Base-by-base conservation (phyloP, 2,888 invertebrate genomes). In the Tupiocoris notatus region DNA sequence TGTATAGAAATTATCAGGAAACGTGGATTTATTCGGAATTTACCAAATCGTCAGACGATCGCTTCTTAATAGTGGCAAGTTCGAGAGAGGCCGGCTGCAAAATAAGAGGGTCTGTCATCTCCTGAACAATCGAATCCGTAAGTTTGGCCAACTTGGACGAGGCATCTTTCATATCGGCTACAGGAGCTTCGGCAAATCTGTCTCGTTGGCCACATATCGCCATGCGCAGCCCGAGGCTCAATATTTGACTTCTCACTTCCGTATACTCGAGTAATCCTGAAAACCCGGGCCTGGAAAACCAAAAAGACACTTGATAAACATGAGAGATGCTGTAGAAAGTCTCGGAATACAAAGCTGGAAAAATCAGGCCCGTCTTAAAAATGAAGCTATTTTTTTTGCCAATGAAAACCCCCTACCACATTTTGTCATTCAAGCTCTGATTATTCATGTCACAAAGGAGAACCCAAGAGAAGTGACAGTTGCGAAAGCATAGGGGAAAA, bases 81-180 rank as follows among this genome's bases (percentile, higher is more conserved):
- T 94, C 95, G 79, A 98, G 86, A n/a, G 92, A 91, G 1, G 96
- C 93, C 6, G 96, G 96, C 85, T 95, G 95, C 78, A 98, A 86
- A 80, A 96, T 89, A 87, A 95, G 88, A 1, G 97, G 95, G 87
- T 98, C 97, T 76, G 89, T 88, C 81, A 92, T 91, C 82, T 94
- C 93, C 86, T 92, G 92, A 82, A 96, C 91, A 79, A 96, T 90
- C 82, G 91, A 90, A 85, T 96, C 95, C 64, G 95, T 94, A 78
- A 93, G 85, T 79, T 89, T 89, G 2, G 92, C 91, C 79, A 96
- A 85, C 81, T 90, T 88, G 79, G 88, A 89, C 82, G 95, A 95
- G 80, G 88, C 90, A 71, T 88, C 87, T 79, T 88, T 87, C 77
- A 92, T 91, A 76, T 91, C 91, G 77, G 91, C 89, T 73, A 94